Conservation (phyloP, 2,888 invertebrate genomes). For the Shargacucullia verbasci region DNA sequence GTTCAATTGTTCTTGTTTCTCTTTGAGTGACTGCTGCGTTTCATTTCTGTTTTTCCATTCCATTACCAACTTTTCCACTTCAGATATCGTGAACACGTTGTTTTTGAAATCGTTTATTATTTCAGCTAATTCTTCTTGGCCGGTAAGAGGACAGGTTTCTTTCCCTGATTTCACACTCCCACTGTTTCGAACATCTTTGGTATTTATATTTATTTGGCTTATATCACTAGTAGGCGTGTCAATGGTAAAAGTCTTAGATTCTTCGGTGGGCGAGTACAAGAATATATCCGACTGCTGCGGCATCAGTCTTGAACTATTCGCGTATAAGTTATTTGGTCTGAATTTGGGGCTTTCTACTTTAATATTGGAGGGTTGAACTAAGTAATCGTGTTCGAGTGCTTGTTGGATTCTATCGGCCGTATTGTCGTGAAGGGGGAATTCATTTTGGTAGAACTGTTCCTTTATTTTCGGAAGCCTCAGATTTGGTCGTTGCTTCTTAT, state of each 20-base stretch:
- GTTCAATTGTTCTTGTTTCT: slow-evolving; percentile 94
- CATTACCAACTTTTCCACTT: slow-evolving; percentile 95
- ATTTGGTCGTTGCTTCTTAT: slow-evolving; percentile 84
- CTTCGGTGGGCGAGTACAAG: slow-evolving; percentile 86
- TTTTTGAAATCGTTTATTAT: slow-evolving; percentile 97
- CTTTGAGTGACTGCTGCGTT: slow-evolving; percentile 95
- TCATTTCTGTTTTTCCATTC: slow-evolving; percentile 96
- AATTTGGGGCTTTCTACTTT: slow-evolving; percentile 88
- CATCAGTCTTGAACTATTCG: slow-evolving; percentile 82
- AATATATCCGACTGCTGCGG: slow-evolving; percentile 83
- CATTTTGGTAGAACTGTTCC: slow-evolving; percentile 87
- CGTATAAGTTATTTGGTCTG: slow-evolving; percentile 84
- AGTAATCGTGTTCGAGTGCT: slow-evolving; percentile 88
- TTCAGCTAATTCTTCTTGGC: slow-evolving; percentile 94
- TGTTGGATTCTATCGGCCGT: slow-evolving; percentile 81
- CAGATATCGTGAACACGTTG: slow-evolving; percentile 95
- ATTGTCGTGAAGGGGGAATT: slow-evolving; percentile 75
- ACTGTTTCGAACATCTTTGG: slow-evolving; percentile 79
- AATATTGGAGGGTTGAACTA: slow-evolving; percentile 90
- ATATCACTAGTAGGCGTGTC: slow-evolving; percentile 87
- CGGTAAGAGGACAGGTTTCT: slow-evolving; percentile 79
- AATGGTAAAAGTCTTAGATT: slow-evolving; percentile 81
- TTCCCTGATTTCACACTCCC: slow-evolving; percentile 83
- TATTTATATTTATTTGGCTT: slow-evolving; percentile 83
- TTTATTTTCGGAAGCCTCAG: slow-evolving; percentile 80